Percentiles rank a stretch among this genome's conserved stretches.
Conservation (phyloP, 92 coral and sea anemone genomes). For the Heteractis magnifica region DNA sequence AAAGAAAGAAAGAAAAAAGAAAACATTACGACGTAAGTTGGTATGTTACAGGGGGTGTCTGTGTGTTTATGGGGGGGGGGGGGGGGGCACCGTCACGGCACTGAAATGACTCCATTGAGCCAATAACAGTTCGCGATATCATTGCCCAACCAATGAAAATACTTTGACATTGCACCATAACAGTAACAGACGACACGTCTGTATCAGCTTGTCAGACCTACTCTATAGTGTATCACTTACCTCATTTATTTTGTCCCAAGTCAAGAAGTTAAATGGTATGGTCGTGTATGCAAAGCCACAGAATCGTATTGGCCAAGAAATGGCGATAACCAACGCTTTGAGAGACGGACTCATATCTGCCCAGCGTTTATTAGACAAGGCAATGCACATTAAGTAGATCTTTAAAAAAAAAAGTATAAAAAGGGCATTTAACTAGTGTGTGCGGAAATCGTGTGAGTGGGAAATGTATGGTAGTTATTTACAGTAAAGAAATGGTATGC, state of each 20-base stretch:
- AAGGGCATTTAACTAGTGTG: not conserved
- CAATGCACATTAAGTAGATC: conserved; percentile 48
- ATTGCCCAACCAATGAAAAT: too few relatives aligned
- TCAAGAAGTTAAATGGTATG: conserved; percentile 71
- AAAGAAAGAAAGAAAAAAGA: not conserved
- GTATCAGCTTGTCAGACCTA: too few relatives aligned
- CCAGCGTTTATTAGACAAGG: conserved; percentile 58
- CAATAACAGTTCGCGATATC: too few relatives aligned
- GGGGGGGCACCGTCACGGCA: too few relatives aligned
- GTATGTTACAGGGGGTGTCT: not conserved
- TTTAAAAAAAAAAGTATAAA: conserved; percentile 5
- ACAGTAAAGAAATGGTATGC: too few relatives aligned
- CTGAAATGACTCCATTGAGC: too few relatives aligned
- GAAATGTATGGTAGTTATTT: too few relatives aligned
- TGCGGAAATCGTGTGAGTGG: not conserved
- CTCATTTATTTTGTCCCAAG: conserved; percentile 60
- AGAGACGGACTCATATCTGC: conserved; percentile 46
- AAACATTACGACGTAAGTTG: not conserved
- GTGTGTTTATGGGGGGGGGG: too few relatives aligned
- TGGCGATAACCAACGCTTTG: conserved; percentile 40
- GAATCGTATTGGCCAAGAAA: conserved; percentile 47
- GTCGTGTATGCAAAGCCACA: conserved; percentile 62
- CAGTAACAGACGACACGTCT: too few relatives aligned
- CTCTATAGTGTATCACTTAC: conserved; percentile 35
- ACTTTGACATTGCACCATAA: too few relatives aligned